Evolutionary conservation across 2,888 invertebrate species (phyloP), one percentile per base, ranked within the genome.

Genomic region (Epicampocera succincta): DNA sequence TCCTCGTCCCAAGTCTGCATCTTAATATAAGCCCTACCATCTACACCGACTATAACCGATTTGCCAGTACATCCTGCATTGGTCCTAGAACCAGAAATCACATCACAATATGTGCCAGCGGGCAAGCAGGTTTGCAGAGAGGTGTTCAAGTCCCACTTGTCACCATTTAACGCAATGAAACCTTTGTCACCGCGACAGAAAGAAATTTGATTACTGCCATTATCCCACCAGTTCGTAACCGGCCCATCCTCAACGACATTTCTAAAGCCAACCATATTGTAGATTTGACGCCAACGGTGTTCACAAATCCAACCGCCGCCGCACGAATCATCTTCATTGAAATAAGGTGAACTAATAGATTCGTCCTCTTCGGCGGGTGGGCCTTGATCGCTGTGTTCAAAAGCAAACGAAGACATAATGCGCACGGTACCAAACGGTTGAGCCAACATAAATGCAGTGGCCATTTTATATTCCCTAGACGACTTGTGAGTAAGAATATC

Each of bases 381-480:
- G 15, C 95, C 95, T 74, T 89, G 87, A 86, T 94, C 94, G 38
- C 92, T 92, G 80, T 93, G 82, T 1, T 89, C 87, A 91, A 97
- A 98, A 29, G 89, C 91, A 87, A 93, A 98, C 83, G 97, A 97
- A 86, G 97, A 97, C 96, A 98, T 97, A 65, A 98, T 90, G 65
- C 96, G 93, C 0, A 96, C 94, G 65, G 93, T 92, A 2, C 96
- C 96, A 85, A 96, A 96, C 0, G 96, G 94, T 93, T 96, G 95
- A 0, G 97, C 97, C 90, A 98, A 92, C 95, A 96, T 97, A 90
- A 97, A 98, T 0, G 96, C 96, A 3, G 94, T 94, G 0, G 97
- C 98, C 92, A 93, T 94, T 90, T 94, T 96, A 90, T 96, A 96
- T 13, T 92, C 91, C 87, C 92, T 94, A 0, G 94, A n/a, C 1